Conservation (phyloP, 1,140 invertebrate genomes). For the Adelges cooleyi region DNA sequence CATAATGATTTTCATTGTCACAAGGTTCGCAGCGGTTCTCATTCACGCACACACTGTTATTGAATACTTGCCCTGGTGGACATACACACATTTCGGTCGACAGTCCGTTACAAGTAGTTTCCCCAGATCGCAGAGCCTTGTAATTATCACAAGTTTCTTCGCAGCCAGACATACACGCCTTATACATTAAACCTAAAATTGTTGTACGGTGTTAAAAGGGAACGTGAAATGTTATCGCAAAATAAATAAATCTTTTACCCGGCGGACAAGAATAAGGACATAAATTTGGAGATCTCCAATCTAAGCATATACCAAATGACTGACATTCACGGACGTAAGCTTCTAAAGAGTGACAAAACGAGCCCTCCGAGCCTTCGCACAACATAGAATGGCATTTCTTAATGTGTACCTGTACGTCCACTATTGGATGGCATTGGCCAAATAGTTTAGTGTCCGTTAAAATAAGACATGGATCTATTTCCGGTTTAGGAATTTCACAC, state of each 20-base stretch:
- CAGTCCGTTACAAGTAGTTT: conserved; percentile 42
- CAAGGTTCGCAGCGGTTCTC: conserved; percentile 50
- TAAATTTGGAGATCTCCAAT: conserved; percentile 52
- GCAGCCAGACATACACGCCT: conserved; percentile 53
- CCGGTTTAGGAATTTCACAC: conserved; percentile 1
- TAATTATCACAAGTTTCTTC: conserved; percentile 57
- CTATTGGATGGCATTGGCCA: conserved; percentile 53
- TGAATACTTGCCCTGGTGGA: conserved; percentile 49
- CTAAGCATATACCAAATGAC: conserved; percentile 51
- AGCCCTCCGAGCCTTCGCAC: conserved; percentile 43
- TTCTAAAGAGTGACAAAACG: conserved; percentile 51
- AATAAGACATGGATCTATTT: conserved; percentile 3
- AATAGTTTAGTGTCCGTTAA: conserved; percentile 1
- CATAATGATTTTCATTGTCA: conserved; percentile 50
- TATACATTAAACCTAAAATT: conserved; percentile 52
- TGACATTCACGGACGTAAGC: conserved; percentile 62
- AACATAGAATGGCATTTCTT: conserved; percentile 55
- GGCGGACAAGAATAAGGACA: conserved; percentile 48
- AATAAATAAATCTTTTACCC: too few relatives aligned
- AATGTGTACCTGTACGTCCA: conserved; percentile 54
- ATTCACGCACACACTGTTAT: conserved; percentile 48
- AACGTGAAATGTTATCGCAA: too few relatives aligned
- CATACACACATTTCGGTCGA: conserved; percentile 72
- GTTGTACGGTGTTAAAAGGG: too few relatives aligned
- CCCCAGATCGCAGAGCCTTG: conserved; percentile 40